phyloP scores from a whole-genome alignment of 2,888 invertebrate species.

The Patella ulyssiponensis region DNA sequence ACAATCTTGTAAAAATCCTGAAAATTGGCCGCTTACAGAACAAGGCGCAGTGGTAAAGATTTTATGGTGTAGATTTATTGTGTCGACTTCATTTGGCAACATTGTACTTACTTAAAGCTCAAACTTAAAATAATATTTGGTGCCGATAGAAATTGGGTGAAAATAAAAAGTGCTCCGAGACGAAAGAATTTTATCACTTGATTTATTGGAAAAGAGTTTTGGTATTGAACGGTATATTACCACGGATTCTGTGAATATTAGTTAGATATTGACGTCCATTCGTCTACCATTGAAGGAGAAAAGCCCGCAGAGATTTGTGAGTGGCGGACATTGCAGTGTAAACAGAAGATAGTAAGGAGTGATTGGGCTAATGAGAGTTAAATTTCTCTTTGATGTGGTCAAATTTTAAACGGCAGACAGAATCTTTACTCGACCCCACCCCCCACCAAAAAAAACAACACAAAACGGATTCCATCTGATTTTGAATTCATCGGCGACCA shows the following conservation, averaged over 20 bases:
- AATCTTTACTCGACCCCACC: not conserved
- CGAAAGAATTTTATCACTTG: not conserved
- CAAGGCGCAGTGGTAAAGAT: no score
- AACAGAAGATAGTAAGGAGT: not conserved
- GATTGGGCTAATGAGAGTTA: not conserved
- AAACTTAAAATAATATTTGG: no score
- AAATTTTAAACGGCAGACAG: not conserved
- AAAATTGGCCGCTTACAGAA: no score
- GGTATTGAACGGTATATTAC: slow-evolving; percentile 1
- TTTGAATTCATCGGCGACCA: no score
- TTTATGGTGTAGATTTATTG: no score
- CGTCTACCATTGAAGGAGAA: not conserved
- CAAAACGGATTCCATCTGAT: no score
- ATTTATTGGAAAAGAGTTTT: slow-evolving; percentile 9
- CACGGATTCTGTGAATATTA: not conserved
- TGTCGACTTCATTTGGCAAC: no score
- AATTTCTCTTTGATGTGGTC: not conserved
- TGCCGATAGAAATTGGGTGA: no score
- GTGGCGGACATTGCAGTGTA: not conserved
- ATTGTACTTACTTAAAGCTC: no score
- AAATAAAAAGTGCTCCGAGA: no score
- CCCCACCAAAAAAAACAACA: no score
- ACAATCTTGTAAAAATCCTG: no score
- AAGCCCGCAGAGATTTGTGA: slow-evolving; percentile 3
- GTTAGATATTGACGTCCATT: slow-evolving; percentile 3